A percentile compares a stretch with the other conserved stretches of the same genome.
Evolutionary conservation across 2,113 vertebrate species (phyloP).

Genomic region (Leucosticte australis): DNA sequence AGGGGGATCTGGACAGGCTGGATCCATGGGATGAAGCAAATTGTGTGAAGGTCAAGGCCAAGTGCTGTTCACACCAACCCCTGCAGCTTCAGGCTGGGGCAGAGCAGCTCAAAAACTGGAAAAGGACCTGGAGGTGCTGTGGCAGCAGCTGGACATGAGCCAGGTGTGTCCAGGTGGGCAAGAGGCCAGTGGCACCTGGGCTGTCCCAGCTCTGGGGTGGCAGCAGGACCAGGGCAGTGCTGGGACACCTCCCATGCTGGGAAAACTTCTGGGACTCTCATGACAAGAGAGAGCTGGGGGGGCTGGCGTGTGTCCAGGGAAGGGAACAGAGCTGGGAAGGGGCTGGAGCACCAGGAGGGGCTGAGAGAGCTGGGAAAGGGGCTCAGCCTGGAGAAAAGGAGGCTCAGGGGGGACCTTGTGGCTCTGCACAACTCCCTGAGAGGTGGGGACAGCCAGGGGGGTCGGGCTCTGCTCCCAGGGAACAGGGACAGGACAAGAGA

Average conservation of each 20-base stretch:
- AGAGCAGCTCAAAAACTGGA: neutral
- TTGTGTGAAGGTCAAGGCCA: neutral
- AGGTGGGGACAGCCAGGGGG: neutral
- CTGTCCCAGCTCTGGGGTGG: neutral
- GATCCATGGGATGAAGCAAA: neutral
- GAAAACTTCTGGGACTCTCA: rapidly evolving
- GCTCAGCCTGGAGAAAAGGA: neutral
- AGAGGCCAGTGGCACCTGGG: neutral
- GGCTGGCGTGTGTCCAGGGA: rapidly evolving
- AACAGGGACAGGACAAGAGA: rapidly evolving
- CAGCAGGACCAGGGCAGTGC: neutral
- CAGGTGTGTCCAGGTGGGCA: neutral
- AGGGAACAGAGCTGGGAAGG: neutral
- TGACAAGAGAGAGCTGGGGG: rapidly evolving
- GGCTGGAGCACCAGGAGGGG: rapidly evolving
- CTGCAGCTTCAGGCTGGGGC: neutral
- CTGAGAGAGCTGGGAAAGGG: neutral
- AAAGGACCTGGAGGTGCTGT: neutral
- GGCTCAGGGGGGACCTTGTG: neutral
- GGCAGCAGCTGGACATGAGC: neutral
- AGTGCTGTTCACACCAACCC: neutral
- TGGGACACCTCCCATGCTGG: neutral
- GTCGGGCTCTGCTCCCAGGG: rapidly evolving
- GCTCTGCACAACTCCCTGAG: neutral
- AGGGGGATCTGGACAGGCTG: neutral